Conservation (phyloP, 2,797 vertebrate species). For the Nannoperca obscura region DNA sequence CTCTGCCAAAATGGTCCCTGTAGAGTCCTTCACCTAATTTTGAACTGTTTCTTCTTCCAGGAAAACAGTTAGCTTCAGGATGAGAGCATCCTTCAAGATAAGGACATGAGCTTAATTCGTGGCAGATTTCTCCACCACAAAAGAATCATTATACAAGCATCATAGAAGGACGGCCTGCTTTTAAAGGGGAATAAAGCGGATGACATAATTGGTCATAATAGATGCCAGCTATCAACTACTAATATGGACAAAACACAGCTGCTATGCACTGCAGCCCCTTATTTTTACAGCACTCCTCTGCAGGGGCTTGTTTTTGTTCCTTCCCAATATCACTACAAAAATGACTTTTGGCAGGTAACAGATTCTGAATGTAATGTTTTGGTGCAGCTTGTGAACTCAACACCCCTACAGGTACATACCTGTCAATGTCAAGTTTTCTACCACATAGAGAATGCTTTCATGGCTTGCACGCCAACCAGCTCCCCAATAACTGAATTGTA, state of each 20-base stretch:
- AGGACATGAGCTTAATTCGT: background rate
- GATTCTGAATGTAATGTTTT: conserved; percentile 59
- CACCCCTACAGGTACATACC: conserved; percentile 52
- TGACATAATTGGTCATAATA: background rate
- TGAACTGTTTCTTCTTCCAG: conserved; percentile 18
- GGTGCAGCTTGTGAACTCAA: conserved; percentile 53
- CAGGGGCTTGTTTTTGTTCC: background rate
- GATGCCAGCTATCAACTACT: background rate
- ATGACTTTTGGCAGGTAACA: conserved; percentile 67
- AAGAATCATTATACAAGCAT: background rate
- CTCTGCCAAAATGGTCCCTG: conserved; percentile 36
- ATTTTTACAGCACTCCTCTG: conserved; percentile 30
- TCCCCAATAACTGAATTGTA: conserved; percentile 31
- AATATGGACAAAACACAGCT: conserved; percentile 19
- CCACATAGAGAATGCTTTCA: conserved; percentile 36
- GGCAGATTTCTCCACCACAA: background rate
- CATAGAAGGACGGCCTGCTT: background rate
- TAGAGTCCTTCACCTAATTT: conserved; percentile 36
- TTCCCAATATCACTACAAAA: conserved; percentile 37
- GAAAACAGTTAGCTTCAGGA: conserved; percentile 8
- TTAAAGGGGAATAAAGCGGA: background rate
- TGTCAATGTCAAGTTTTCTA: conserved; percentile 55
- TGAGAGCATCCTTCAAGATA: background rate
- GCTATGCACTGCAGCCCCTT: conserved; percentile 10
- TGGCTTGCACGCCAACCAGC: conserved; percentile 10